Base-by-base conservation (phyloP, 2,797 vertebrate species). In the Podarcis lilfordi region DNA sequence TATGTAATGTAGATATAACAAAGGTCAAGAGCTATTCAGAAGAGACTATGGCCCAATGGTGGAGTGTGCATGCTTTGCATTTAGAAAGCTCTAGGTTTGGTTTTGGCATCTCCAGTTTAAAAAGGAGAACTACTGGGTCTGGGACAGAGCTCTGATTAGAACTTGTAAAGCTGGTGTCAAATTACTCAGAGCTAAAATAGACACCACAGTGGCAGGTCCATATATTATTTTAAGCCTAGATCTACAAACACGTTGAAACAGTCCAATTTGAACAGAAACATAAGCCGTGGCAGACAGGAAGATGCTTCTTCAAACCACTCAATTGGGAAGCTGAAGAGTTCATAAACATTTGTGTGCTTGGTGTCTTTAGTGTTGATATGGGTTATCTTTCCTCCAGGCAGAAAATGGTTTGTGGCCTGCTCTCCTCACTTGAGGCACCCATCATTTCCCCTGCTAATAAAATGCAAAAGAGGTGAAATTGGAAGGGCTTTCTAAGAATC, bases 391-490 rank as follows among this genome's bases (percentile, higher is more conserved):
- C 82, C 15, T 80, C 66, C 59, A 45, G 25, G 37, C 43, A 21
- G 32, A 72, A 50, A 74, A 35, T 43, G 27, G 40, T 40, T 45
- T 40, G 37, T 40, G 40, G 27, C 27, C 32, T 64, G 55, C 27
- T 43, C 21, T 40, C 76, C 1, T 88, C 15, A 6, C 45, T 68
- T 79, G 45, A 61, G 8, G 15, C 17, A 32, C 35, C 23, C 82
- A 35, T 40, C 43, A n/a, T 64, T 35, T 75, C 43, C 64, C 66
- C 21, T 32, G 55, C 43, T 0, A 88, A 86, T 80, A 59, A 61
- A 40, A 45, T 17, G 2, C 66, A 61, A 68, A n/a, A 91, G 90
- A 91, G 43, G 68, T 85, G 35, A 43, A 77, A 2, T 43, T 66
- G 23, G 17, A 64, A 68, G n/a, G 87, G 10, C 0, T 83, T 15